phyloP scores from a whole-genome alignment of 1,140 invertebrate genomes.

The Drosophila sulfurigaster region DNA sequence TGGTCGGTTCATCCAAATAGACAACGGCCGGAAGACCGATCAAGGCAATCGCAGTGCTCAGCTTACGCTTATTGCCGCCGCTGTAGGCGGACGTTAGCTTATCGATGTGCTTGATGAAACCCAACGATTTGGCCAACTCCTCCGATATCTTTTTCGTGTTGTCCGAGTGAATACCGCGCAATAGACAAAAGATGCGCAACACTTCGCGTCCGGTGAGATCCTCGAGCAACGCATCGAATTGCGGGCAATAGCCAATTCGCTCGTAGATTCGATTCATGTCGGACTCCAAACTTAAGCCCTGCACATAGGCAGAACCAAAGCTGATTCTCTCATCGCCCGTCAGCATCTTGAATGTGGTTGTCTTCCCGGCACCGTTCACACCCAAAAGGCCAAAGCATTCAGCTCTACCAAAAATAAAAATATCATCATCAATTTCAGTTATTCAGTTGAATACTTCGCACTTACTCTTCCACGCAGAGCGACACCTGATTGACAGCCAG shows the following conservation, averaged over 20 bases:
- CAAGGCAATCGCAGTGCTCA: constrained; percentile 96
- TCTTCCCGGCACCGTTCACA: constrained; percentile 94
- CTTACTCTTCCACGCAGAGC: constrained; percentile 86
- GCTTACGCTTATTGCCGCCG: constrained; percentile 97
- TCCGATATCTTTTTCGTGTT: constrained; percentile 84
- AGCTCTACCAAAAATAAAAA: constrained; percentile 78
- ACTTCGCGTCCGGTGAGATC: constrained; percentile 93
- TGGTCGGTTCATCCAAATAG: constrained; percentile 94
- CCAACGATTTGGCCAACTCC: constrained; percentile 84
- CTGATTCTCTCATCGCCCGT: constrained; percentile 91
- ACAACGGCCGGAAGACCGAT: constrained; percentile 95
- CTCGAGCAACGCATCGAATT: constrained; percentile 93
- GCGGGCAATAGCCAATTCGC: constrained; percentile 92
- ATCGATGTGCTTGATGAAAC: constrained; percentile 85
- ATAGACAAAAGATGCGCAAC: constrained; percentile 89
- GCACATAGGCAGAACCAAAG: constrained; percentile 86
- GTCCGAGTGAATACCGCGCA: constrained; percentile 89
- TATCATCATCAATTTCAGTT: neutral
- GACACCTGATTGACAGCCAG: constrained; percentile 90
- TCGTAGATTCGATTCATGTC: constrained; percentile 87
- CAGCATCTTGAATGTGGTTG: constrained; percentile 95
- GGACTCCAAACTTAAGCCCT: constrained; percentile 86
- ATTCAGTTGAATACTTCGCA: neutral
- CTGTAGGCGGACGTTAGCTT: constrained; percentile 89
- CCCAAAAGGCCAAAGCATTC: constrained; percentile 97